These are phyloP conservation scores for Epirrhoe tristata DNA, from an alignment of 2,888 invertebrate genomes.

Conservation along the genomic window DNA sequence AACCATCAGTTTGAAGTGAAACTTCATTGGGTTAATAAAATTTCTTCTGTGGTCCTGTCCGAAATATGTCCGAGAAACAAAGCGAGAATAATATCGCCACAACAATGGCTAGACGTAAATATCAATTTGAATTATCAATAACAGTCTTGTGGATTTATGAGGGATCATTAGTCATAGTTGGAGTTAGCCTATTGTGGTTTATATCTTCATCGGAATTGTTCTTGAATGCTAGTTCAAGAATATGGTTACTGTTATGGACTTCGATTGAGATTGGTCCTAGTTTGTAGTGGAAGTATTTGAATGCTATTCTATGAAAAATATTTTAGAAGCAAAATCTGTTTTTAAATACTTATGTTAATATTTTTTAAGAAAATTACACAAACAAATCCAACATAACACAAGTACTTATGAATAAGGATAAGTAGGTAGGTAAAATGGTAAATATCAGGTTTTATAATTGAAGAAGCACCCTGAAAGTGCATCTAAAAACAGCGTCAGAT, in stretches of 20 bases:
- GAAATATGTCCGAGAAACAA: slow-evolving; percentile 70
- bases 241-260: background rate
- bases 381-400: too few species aligned
- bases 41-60: slow-evolving; percentile 28
- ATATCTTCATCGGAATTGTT: slow-evolving; percentile 40
- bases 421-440: too few species aligned
- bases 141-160: slow-evolving; percentile 46
- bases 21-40: background rate
- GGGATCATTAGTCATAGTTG: slow-evolving; percentile 45
- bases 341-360: too few species aligned
- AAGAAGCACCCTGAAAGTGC: background rate
- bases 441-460: background rate
- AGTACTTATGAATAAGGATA: too few species aligned
- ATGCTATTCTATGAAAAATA: too few species aligned
- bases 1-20: background rate
- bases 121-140: slow-evolving; percentile 52
- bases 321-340: too few species aligned
- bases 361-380: too few species aligned
- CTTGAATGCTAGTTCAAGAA: slow-evolving; percentile 8
- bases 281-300: too few species aligned
- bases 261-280: too few species aligned
- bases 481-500: background rate
- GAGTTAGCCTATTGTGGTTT: slow-evolving; percentile 42
- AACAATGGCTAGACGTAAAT: slow-evolving; percentile 49
- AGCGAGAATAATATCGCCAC: slow-evolving; percentile 51